phyloP scores from a whole-genome alignment of 2,888 invertebrate species.

The Parascotia fuliginaria region DNA sequence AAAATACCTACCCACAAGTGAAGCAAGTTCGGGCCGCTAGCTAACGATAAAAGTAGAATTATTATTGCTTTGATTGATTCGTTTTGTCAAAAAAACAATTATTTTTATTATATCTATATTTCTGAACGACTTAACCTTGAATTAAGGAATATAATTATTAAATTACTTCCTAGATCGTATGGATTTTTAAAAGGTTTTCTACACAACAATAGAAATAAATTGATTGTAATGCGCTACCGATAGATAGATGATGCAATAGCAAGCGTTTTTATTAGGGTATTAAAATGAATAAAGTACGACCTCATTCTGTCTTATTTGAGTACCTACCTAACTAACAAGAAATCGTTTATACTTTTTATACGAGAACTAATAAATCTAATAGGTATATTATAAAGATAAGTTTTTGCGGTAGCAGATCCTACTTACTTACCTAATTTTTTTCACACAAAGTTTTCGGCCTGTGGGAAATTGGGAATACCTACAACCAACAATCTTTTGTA shows the following conservation, averaged over 20 bases:
- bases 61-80: neutral
- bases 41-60: neutral
- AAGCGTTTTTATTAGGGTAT: neutral
- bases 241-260: constrained; percentile 18
- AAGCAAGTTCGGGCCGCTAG: too few species aligned
- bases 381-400: too few species aligned
- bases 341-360: neutral
- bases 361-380: too few species aligned
- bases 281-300: neutral
- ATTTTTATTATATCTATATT: neutral
- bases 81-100: neutral
- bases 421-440: too few species aligned
- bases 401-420: too few species aligned
- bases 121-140: neutral
- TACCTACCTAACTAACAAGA: neutral
- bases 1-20: too few species aligned
- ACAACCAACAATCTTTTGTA: too few species aligned
- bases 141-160: neutral
- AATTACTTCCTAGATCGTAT: neutral
- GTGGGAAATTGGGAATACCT: too few species aligned
- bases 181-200: constrained; percentile 6
- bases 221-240: constrained; percentile 10
- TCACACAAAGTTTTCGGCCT: too few species aligned
- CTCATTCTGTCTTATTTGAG: neutral
- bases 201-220: constrained; percentile 25